Evolutionary conservation across 2,113 vertebrate species (phyloP).

Genomic region (Onychostoma macrolepis): DNA sequence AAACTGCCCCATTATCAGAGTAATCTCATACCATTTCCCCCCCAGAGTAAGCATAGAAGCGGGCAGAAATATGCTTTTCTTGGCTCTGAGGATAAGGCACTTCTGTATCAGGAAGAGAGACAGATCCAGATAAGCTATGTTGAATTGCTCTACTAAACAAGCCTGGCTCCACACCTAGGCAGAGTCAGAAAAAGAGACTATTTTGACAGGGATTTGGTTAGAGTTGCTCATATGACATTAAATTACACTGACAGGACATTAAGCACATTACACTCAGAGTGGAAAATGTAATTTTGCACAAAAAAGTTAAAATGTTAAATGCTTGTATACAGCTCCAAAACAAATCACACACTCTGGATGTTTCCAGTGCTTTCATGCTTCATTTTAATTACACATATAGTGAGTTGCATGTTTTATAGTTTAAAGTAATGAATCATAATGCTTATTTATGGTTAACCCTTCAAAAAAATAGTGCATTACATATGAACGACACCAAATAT

Average conservation of each 20-base stretch:
- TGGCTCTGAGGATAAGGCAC: background rate
- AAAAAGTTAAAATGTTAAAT: background rate
- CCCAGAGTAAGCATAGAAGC: background rate
- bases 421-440: background rate
- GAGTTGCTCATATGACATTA: background rate
- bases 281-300: background rate
- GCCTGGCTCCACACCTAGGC: background rate
- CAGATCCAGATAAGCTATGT: background rate
- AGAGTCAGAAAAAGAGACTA: background rate
- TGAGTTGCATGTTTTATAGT: background rate
- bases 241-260: background rate
- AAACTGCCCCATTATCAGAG: background rate
- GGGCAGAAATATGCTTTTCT: slow-evolving; percentile 36
- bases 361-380: background rate
- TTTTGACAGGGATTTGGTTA: background rate
- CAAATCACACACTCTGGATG: background rate
- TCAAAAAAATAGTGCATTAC: background rate
- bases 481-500: background rate
- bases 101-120: background rate
- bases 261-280: background rate
- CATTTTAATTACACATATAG: background rate
- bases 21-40: background rate
- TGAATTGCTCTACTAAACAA: slow-evolving; percentile 12
- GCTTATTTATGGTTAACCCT: background rate
- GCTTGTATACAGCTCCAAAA: background rate